phyloP scores from a whole-genome alignment of 1,140 invertebrate species.

The Drosophila subpulchrella region DNA sequence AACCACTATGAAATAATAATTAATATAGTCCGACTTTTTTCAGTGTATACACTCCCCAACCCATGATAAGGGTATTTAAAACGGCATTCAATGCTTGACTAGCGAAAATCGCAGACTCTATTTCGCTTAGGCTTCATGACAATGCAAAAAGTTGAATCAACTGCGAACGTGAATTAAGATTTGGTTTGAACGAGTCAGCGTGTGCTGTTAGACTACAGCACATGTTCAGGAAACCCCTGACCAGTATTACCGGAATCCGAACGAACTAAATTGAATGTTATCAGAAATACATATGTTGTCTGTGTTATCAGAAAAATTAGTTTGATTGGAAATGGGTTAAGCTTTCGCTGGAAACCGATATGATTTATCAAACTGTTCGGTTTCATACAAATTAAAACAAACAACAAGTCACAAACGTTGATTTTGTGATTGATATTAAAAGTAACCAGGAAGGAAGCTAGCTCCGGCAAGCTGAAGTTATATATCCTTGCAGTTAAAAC shows the following conservation, averaged over 20 bases:
- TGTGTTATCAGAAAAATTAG: no score
- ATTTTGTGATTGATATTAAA: no score
- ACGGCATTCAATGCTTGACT: conserved; percentile 6
- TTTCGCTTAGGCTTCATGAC: conserved; percentile 22
- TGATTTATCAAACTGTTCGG: background rate
- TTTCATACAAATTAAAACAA: no score
- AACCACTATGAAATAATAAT: no score
- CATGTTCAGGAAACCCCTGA: conserved; percentile 10
- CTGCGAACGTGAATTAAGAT: background rate
- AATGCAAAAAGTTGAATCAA: conserved; percentile 12
- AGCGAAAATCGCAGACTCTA: background rate
- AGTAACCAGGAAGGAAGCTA: no score
- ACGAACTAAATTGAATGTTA: background rate
- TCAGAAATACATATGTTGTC: background rate
- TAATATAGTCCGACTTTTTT: background rate
- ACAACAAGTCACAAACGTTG: no score
- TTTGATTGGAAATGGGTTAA: background rate
- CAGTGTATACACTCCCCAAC: background rate
- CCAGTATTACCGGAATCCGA: background rate
- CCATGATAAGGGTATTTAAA: conserved; percentile 22
- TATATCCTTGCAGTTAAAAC: no score
- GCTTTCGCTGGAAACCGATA: background rate
- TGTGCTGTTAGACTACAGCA: conserved; percentile 2
- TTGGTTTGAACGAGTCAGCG: conserved; percentile 15
- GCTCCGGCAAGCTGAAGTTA: no score